phyloP scores from a whole-genome alignment of 2,888 invertebrate genomes.

The Aplocera efformata region DNA sequence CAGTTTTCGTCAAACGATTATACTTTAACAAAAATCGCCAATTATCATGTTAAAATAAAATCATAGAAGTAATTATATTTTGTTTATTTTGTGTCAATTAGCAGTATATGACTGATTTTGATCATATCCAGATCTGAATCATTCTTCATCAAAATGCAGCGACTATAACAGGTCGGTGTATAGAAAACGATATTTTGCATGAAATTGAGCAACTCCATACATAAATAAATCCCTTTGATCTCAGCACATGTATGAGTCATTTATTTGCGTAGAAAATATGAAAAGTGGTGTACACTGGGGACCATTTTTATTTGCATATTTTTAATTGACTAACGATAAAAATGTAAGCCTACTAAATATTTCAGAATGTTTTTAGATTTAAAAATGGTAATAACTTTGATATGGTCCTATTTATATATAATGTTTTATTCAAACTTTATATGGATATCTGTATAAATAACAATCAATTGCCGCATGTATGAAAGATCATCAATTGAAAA shows the following conservation, averaged over 20 bases:
- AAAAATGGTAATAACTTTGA: no score
- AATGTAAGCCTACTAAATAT: no score
- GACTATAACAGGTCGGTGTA: constrained; percentile 17
- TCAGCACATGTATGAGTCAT: constrained; percentile 43
- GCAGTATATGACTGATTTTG: not conserved
- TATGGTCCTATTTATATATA: no score
- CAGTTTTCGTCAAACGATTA: no score
- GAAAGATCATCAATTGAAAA: no score
- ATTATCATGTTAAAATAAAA: no score
- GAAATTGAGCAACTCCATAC: constrained; percentile 40
- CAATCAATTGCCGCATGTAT: no score
- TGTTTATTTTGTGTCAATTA: constrained; percentile 12
- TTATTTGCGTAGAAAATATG: constrained; percentile 35
- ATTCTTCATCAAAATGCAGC: not conserved
- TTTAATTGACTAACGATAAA: not conserved
- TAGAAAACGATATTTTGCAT: constrained; percentile 32
- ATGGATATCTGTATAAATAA: no score
- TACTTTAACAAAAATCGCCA: no score
- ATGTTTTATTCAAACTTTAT: no score
- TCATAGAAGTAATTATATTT: no score
- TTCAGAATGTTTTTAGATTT: no score
- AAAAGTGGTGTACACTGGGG: constrained; percentile 30
- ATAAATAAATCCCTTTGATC: constrained; percentile 51
- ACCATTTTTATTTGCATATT: constrained; percentile 14
- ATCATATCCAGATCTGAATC: constrained; percentile 5